Percentiles rank a stretch among this genome's conserved stretches.
These are phyloP conservation scores for Perizoma flavofasciatum DNA, from an alignment of 2,888 invertebrate genomes.

Conservation along the genomic window DNA sequence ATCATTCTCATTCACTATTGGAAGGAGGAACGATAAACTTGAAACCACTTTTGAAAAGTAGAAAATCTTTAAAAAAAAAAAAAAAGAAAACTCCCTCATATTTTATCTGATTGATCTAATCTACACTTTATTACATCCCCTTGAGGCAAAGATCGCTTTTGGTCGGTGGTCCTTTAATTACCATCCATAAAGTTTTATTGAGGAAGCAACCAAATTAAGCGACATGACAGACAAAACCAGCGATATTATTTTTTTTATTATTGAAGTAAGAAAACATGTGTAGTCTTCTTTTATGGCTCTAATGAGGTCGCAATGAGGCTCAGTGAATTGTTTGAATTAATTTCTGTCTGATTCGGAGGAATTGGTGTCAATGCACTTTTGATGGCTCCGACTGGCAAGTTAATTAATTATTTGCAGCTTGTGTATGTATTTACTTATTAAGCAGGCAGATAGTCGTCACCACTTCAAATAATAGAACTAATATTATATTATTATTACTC, in stretches of 20 bases:
- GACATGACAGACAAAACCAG: conserved; percentile 36
- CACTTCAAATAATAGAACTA: no score
- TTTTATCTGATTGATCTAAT: conserved; percentile 3
- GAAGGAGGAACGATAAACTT: no score
- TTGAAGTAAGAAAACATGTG: conserved; percentile 24
- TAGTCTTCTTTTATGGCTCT: conserved; percentile 14
- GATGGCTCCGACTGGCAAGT: conserved; percentile 1
- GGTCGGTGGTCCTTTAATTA: conserved; percentile 67
- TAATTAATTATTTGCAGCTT: background rate
- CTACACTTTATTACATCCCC: background rate
- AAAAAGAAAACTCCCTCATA: no score
- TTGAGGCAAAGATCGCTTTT: conserved; percentile 24
- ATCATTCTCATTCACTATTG: no score
- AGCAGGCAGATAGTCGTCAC: no score
- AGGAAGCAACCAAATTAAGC: conserved; percentile 70
- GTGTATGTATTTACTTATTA: no score
- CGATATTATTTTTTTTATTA: conserved; percentile 16
- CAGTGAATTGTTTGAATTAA: background rate
- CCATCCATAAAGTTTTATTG: conserved; percentile 75
- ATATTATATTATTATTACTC: no score
- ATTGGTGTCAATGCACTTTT: conserved; percentile 17
- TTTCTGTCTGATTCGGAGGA: background rate
- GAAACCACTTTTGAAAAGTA: no score
- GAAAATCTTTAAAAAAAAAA: no score
- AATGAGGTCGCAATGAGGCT: conserved; percentile 23